Evolutionary conservation across 2,888 invertebrate genomes (phyloP).

Genomic region (Sicus ferrugineus): DNA sequence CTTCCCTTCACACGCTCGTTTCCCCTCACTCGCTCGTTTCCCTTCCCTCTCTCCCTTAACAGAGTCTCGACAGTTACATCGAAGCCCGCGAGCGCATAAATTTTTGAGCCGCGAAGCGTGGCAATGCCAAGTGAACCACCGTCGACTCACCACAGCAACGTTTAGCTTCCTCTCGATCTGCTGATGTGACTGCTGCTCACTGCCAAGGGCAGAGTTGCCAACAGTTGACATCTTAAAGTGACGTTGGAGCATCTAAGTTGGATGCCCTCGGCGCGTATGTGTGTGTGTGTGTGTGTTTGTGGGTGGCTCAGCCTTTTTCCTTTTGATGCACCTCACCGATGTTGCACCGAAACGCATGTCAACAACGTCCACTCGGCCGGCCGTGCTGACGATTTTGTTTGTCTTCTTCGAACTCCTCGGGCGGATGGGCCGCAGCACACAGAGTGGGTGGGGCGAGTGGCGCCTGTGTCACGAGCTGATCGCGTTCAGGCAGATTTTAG

Average conservation of each 20-base stretch:
- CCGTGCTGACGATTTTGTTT: too few relatives aligned
- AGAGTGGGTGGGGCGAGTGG: slow-evolving; percentile 1
- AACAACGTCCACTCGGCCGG: neutral
- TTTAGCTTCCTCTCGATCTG: slow-evolving; percentile 22
- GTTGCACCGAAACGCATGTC: neutral
- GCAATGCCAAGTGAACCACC: neutral
- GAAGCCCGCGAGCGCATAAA: neutral
- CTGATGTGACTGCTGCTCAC: slow-evolving; percentile 22
- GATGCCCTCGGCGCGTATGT: neutral
- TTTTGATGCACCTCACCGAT: neutral
- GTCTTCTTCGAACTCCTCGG: neutral
- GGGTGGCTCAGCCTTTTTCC: neutral
- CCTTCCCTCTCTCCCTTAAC: too few relatives aligned
- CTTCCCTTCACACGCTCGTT: too few relatives aligned
- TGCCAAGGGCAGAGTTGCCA: neutral
- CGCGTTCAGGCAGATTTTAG: neutral
- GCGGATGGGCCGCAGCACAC: neutral
- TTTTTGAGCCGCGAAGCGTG: neutral
- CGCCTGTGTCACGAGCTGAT: neutral
- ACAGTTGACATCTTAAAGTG: slow-evolving; percentile 9
- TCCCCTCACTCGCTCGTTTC: too few relatives aligned
- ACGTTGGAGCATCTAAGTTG: too few relatives aligned
- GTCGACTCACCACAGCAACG: neutral
- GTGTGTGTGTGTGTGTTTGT: slow-evolving; percentile 1
- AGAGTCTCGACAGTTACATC: neutral